Base-by-base conservation (phyloP, 2,888 invertebrate species). In the Priapulus caudatus region DNA sequence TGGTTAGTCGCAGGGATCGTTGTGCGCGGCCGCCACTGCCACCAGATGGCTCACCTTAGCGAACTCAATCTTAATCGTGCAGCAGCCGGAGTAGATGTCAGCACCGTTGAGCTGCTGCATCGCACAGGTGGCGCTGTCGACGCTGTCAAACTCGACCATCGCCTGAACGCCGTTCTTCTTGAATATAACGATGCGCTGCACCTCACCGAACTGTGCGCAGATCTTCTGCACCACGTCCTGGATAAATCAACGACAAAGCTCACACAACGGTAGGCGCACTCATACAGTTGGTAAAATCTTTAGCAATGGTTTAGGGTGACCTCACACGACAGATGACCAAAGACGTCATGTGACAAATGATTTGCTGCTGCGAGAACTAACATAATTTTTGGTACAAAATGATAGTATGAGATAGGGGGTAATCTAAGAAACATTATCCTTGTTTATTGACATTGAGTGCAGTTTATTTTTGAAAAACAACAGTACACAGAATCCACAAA, bases 141-240 rank as follows among this genome's bases (percentile, higher is more conserved):
- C 78, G 67, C 81, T 84, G 74, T 95, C 95, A 76, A 95, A 97
- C 77, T 65, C 66, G 65, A 97, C 91, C 92, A 97, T 92, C 57
- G 92, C 92, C 75, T 95, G 95, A 5, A 95, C 89, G 59, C 92
- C 93, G 71, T 93, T 92, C 76, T 95, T 95, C 81, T 92, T 92
- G 78, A 95, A 95, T 68, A 98, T 93, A 59, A 97, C 97, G 74
- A 98, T 93, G 69, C 97, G 83, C 63, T 90, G 81, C 45, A 98
- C 95, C 71, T 88, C 86, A 47, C 97, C 97, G 77, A 87, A 89
- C 57, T 90, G 83, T 64, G 84, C 81, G 74, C 91, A 92, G 72
- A 98, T 97, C 64, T 95, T 92, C 79, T 95, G 90, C 71, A 97
- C 81, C 55, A 97, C 95, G 75, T 97, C 93, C 93, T 93, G 83